A percentile compares a stretch with the other conserved stretches of the same genome.
phyloP scores from a whole-genome alignment of 2,797 vertebrate genomes.

The Tinamus major region DNA sequence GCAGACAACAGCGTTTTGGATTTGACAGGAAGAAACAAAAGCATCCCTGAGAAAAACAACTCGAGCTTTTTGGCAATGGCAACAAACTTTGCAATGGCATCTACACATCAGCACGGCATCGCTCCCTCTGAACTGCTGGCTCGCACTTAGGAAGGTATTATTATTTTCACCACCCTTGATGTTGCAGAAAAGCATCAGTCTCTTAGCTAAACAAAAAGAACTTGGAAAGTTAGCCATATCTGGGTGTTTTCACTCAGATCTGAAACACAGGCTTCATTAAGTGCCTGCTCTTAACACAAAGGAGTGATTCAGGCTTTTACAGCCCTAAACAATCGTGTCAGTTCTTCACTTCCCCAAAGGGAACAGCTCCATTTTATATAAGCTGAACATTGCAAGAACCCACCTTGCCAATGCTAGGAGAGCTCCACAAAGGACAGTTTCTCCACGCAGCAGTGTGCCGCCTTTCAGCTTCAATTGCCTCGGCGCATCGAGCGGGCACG shows the following conservation, averaged over 20 bases:
- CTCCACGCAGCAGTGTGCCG: neutral
- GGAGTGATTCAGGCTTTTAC: slow-evolving; percentile 6
- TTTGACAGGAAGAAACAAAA: slow-evolving; percentile 15
- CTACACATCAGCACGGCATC: neutral
- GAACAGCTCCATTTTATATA: neutral
- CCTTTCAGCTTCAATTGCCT: too few relatives aligned
- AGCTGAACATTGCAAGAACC: neutral
- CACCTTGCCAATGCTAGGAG: neutral
- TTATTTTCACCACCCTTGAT: neutral
- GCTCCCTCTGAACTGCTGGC: neutral
- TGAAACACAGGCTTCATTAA: neutral
- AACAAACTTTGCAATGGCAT: slow-evolving; percentile 32
- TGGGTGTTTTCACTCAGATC: slow-evolving; percentile 6
- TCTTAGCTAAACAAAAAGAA: slow-evolving; percentile 28
- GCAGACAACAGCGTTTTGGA: slow-evolving; percentile 26
- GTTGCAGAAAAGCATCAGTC: neutral
- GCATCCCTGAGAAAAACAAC: slow-evolving; percentile 8
- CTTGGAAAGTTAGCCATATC: neutral
- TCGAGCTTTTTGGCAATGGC: neutral
- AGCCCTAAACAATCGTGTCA: neutral
- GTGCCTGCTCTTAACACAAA: slow-evolving; percentile 45
- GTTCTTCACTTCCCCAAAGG: neutral
- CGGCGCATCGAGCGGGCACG: too few relatives aligned
- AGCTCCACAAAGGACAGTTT: slow-evolving; percentile 5
- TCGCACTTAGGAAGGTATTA: neutral